Evolutionary conservation across 1,140 invertebrate species (phyloP).

Genomic region (Drosophila persimilis): DNA sequence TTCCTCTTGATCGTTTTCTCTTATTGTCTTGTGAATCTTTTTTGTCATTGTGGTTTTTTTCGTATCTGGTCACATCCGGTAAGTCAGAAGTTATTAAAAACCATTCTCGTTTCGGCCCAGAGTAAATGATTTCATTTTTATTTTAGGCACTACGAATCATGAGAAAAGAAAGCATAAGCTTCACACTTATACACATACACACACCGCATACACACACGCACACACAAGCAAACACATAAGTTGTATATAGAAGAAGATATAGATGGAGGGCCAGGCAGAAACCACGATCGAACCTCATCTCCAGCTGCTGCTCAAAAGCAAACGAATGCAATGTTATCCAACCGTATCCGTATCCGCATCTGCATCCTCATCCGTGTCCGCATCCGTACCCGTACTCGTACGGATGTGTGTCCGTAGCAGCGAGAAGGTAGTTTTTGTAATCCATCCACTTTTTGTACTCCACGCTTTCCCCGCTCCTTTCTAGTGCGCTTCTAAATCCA

Average conservation of each 20-base stretch:
- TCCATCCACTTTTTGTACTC: conserved; percentile 43
- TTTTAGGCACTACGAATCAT: conserved; percentile 71
- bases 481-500: conserved; percentile 56
- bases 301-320: conserved; percentile 34
- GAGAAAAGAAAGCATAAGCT: conserved; percentile 22
- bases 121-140: conserved; percentile 82
- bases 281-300: conserved; percentile 23
- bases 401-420: conserved; percentile 57
- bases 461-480: conserved; percentile 44
- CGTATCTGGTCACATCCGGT: conserved; percentile 56
- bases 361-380: conserved; percentile 37
- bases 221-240: conserved; percentile 33
- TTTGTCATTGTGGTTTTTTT: conserved; percentile 40
- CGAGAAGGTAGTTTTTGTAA: conserved; percentile 58
- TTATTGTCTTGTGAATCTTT: conserved; percentile 60
- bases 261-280: conserved; percentile 9
- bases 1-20: conserved; percentile 38
- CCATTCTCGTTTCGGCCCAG: conserved; percentile 52
- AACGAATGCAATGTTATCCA: conserved; percentile 9
- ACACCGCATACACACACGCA: conserved; percentile 13
- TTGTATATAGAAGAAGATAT: conserved; percentile 38
- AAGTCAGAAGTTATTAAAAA: conserved; percentile 71
- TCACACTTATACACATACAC: conserved; percentile 24
- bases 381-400: conserved; percentile 18
- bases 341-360: conserved; percentile 30